A percentile compares a stretch with the other conserved stretches of the same genome.
Evolutionary conservation across 2,113 vertebrate genomes (phyloP).

Genomic region (Mus musculus): DNA sequence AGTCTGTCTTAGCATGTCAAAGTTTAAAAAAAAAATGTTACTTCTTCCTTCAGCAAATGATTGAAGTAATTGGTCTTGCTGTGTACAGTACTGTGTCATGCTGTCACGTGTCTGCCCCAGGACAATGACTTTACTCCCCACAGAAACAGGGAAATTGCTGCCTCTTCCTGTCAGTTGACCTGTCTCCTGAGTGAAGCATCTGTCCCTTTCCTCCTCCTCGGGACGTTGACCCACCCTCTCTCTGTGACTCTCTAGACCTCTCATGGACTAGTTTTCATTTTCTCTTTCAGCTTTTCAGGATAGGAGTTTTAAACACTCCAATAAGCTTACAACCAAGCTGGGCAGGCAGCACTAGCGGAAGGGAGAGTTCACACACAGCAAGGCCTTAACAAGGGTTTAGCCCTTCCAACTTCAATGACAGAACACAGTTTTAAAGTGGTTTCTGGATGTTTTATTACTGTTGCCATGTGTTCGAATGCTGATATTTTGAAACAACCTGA

Average conservation of each 20-base stretch:
- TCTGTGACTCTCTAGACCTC: background rate
- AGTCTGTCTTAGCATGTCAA: background rate
- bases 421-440: background rate
- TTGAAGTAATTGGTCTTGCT: background rate
- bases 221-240: background rate
- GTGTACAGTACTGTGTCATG: background rate
- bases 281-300: background rate
- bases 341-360: background rate
- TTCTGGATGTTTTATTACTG: background rate
- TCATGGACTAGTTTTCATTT: background rate
- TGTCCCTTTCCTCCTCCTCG: too few species aligned
- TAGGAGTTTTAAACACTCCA: background rate
- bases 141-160: too few species aligned
- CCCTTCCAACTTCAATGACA: background rate
- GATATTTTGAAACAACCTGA: background rate
- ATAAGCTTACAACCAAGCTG: background rate
- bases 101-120: accelerated
- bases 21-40: background rate
- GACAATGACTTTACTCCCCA: background rate
- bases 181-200: background rate
- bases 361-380: background rate
- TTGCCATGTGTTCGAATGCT: background rate
- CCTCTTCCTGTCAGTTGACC: background rate
- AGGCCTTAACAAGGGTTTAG: background rate
- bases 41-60: background rate